Base-by-base conservation (phyloP, 1,140 invertebrate genomes). In the Drosophila lini region DNA sequence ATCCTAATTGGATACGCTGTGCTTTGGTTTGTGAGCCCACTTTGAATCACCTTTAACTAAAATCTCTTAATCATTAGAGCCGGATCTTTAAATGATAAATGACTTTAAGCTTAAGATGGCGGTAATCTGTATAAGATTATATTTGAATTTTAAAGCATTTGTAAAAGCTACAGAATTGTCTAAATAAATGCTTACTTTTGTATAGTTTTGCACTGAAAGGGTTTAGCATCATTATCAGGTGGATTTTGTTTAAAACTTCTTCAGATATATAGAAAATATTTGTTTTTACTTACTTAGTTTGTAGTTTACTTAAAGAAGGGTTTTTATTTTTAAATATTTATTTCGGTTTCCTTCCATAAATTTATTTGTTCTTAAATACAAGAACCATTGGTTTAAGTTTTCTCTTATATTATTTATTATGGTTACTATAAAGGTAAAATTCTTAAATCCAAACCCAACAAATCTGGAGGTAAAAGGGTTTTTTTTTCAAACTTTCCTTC, bases 71-170 rank as follows among this genome's bases (percentile, higher is more conserved):
- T 32, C 28, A 59, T 42, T 10, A n/a, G 3, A 64, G 11, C 31
- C 40, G 62, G 62, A 64, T 60, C 40, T 61, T 1, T 19, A 2
- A 7, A 34, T 53, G 50, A 53, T 61, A 61, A 64, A 34, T 59
- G 3, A 3, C 11, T 34, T 41, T 19, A 3, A 60, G 11, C 15
- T n/a, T 31, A 25, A 22, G 19, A 28, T 44, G 40, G 9, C 53
- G 19, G n/a, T 60, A 60, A 15, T 25, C 38, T 38, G 8, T 19
- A 9, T 15, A 11, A 11, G 13, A 50, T 61, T 61, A 61, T 38
- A n/a, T 50, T 31, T 48, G 15, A 4, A 48, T n/a, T 16, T n/a
- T 3, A 22, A 53, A 9, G 25, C n/a, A 22, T 40, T 28, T 31
- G 16, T 16, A 11, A 15, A 57, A 40, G 13, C 55, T 10, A 38